Conservation (phyloP, 2,797 vertebrate genomes). For the Sciurus vulgaris region DNA sequence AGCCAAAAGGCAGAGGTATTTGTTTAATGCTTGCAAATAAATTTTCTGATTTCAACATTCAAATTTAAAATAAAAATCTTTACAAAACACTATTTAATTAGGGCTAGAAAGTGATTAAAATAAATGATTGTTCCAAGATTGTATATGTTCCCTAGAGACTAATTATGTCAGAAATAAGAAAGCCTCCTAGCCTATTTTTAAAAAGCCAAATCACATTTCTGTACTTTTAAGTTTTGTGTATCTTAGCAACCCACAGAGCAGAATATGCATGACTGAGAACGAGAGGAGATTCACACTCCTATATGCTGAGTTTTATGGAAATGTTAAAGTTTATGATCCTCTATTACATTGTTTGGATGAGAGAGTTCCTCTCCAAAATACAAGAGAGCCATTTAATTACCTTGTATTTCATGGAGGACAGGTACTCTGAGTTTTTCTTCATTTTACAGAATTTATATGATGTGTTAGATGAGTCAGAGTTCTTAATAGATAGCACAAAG, state of each 20-base stretch:
- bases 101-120: constrained; percentile 26
- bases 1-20: background rate
- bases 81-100: constrained; percentile 47
- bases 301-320: constrained; percentile 20
- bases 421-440: background rate
- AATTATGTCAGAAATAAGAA: constrained; percentile 76
- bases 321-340: constrained; percentile 50
- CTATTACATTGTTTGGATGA: constrained; percentile 30
- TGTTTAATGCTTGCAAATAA: constrained; percentile 41
- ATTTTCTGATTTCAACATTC: constrained; percentile 32
- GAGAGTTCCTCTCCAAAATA: background rate
- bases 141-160: constrained; percentile 17
- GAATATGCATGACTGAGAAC: constrained; percentile 46
- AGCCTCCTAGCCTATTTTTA: constrained; percentile 77
- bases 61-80: constrained; percentile 46
- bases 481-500: background rate
- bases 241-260: constrained; percentile 77
- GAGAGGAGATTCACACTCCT: constrained; percentile 47
- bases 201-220: constrained; percentile 72
- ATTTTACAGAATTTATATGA: background rate
- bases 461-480: constrained; percentile 23
- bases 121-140: constrained; percentile 51
- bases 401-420: constrained; percentile 8
- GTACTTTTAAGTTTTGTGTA: constrained; percentile 78
- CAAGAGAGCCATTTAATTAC: background rate